Evolutionary conservation across 1,140 invertebrate genomes (phyloP), one percentile per base, ranked within the genome.

Genomic region (Phocides pigmalion): DNA sequence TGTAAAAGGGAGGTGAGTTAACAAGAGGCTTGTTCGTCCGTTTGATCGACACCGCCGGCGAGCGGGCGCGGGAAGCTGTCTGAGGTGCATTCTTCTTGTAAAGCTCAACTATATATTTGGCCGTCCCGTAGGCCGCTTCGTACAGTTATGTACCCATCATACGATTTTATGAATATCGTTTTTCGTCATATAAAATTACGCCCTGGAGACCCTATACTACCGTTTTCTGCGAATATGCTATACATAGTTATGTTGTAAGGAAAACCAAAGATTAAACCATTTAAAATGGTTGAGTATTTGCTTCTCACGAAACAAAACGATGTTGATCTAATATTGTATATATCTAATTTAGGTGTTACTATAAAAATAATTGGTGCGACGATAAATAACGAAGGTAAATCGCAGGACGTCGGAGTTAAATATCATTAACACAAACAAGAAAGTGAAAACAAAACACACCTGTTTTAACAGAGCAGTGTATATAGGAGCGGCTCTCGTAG

Each of bases 401-500:
- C 28, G 0, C n/a, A 39, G 12, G 5, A 4, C 3, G 4, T 39
- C n/a, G 35, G 35, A 39, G 12, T 3, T 14, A 39, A 39, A 39
- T 5, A 39, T 0, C 12, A 2, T 39, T 39, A 39, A 39, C 1
- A 35, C 11, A 2, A 39, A 4, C 12, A 2, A 12, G 35, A 35
- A 62, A 65, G 25, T 20, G n/a, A 44, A 32, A 62, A 32, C 20
- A 20, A 66, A 51, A 92, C 93, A 94, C 93, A 99, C 98, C 98
- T 94, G 98, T 98, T 93, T 98, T 98, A 47, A 99, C 98, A 22
- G 98, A 99, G 90, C 98, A 98, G 90, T 99, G 98, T 79, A 99
- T 98, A 83, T 99, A 97, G 11, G 96, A 95, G 64, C 97, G 94
- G 79, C 96, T 97, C 89, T 99, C 98, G 87, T 99, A 99, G 91